A percentile compares a stretch with the other conserved stretches of the same genome.
Evolutionary conservation across 2,797 vertebrate genomes (phyloP).

Genomic region (Sebastes cheni): DNA sequence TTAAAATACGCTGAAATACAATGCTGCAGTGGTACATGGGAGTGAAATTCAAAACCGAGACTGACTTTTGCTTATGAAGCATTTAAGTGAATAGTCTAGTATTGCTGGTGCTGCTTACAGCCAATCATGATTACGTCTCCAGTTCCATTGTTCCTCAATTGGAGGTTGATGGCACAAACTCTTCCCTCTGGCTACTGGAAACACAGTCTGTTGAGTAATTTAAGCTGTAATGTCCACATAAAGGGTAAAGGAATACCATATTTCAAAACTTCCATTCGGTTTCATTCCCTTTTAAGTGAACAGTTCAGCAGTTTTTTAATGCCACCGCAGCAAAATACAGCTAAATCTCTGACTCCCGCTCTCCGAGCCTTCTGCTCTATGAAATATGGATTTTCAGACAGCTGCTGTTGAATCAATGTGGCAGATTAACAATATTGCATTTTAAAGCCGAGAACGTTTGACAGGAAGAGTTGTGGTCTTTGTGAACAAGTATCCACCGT

Average conservation of each 20-base stretch:
- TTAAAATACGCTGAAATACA: not conserved
- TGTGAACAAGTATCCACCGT: slow-evolving; percentile 26
- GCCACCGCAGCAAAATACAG: slow-evolving; percentile 58
- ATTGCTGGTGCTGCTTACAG: not conserved
- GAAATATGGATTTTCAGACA: slow-evolving; percentile 63
- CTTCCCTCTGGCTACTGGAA: slow-evolving; percentile 18
- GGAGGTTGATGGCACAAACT: slow-evolving; percentile 7
- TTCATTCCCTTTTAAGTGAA: slow-evolving; percentile 35
- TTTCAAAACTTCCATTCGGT: slow-evolving; percentile 40
- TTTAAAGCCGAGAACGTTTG: slow-evolving; percentile 40
- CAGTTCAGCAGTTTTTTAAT: slow-evolving; percentile 63
- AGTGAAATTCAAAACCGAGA: not conserved
- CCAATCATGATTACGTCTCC: not conserved
- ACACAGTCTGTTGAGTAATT: slow-evolving; percentile 12
- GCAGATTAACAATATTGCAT: slow-evolving; percentile 61
- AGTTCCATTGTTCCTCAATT: slow-evolving; percentile 3
- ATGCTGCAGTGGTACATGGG: not conserved
- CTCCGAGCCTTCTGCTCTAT: slow-evolving; percentile 32
- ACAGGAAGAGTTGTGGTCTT: slow-evolving; percentile 26
- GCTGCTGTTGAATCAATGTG: slow-evolving; percentile 59
- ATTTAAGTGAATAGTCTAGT: not conserved
- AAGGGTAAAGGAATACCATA: slow-evolving; percentile 40
- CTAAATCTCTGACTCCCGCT: slow-evolving; percentile 30
- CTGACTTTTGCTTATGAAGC: not conserved
- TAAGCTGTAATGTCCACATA: slow-evolving; percentile 25